Percentiles rank a stretch among this genome's conserved stretches.
Evolutionary conservation across 2,113 vertebrate species (phyloP).

Genomic region (Orthochromis indermauri): DNA sequence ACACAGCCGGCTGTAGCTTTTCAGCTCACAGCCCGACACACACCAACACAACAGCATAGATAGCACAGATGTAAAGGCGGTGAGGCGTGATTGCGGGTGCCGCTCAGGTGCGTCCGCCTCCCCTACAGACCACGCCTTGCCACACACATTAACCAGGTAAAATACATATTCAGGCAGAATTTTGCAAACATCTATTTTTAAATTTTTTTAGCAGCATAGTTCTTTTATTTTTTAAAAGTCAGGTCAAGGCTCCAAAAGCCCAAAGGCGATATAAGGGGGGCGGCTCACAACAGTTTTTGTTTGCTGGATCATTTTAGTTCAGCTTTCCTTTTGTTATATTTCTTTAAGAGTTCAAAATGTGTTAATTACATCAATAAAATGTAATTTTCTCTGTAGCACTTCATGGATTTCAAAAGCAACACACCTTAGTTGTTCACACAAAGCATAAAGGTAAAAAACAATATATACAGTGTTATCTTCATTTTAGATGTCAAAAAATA

Average conservation of each 20-base stretch:
- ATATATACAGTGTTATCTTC: no score
- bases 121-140: fast-evolving
- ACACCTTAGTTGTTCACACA: not conserved
- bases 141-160: no score
- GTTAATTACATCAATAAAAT: fast-evolving
- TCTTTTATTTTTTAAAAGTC: no score
- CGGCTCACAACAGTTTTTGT: no score
- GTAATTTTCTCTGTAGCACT: not conserved
- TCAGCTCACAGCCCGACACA: fast-evolving
- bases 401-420: not conserved
- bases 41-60: no score
- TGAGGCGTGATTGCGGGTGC: fast-evolving
- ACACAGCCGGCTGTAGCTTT: fast-evolving
- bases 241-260: no score
- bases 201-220: fast-evolving
- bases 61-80: fast-evolving
- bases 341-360: not conserved
- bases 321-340: not conserved
- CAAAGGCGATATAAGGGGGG: fast-evolving
- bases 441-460: no score
- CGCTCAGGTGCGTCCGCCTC: fast-evolving
- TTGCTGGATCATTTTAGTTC: not conserved
- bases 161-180: no score
- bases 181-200: no score
- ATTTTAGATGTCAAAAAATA: not conserved